Evolutionary conservation across 2,888 invertebrate genomes (phyloP), one percentile per base, ranked within the genome.

Genomic region (Drosophila imparisetae): DNA sequence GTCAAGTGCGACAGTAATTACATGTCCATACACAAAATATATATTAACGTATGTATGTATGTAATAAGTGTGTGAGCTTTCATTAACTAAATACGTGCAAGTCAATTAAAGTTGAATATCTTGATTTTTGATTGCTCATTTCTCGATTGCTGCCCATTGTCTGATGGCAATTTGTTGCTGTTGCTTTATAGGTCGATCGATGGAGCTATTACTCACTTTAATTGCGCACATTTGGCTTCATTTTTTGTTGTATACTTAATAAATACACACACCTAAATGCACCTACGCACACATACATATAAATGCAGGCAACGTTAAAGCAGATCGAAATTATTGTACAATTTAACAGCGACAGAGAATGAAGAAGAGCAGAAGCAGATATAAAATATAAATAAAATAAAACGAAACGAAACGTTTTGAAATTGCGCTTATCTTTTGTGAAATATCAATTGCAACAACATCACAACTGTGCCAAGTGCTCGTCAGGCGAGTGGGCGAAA

Each of bases 221-320:
- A 87, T 85, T 86, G 88, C 86, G 81, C 83, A 83, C 88, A 85
- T 85, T 85, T 85, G 77, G 83, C 86, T 87, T 85, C 72, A 79
- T 77, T 86, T 85, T 75, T 64, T 45, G 74, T 72, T 59, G 54
- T 60, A 70, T 61, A 62, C 67, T 79, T 75, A 74, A 79, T 76
- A 87, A 83, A 70, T 61, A 68, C 54, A 70, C 30, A 58, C 49
- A 70, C 21, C 54, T 49, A 59, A 54, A 27, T 38, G 54, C 36
- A 54, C 27, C 18, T 53, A 45, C 45, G 15, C 29, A 48, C 29
- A 24, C n/a, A 29, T 59, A 61, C 57, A 64, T 27, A 38, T 48
- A 38, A 53, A 18, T 66, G 70, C 67, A 70, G 42, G 52, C 52
- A 61, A 55, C 36, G 63, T 50, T 65, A 81, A 87, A 87, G 83